Evolutionary conservation across 2,797 vertebrate genomes (phyloP).

Genomic region (Oryzias sinensis): DNA sequence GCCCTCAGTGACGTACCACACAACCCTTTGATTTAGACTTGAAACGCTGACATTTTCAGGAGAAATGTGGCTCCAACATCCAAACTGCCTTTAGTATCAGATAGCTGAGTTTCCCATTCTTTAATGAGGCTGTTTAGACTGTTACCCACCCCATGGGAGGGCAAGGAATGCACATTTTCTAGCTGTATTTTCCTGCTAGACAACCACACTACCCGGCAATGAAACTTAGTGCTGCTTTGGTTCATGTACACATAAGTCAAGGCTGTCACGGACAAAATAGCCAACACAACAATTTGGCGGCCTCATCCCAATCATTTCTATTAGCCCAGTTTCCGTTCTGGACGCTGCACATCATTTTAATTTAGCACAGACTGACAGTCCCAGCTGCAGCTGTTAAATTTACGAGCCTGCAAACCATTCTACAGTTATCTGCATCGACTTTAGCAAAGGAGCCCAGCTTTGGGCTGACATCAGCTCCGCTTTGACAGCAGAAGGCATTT

Average conservation of each 20-base stretch:
- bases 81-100: constrained; percentile 17
- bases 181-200: constrained; percentile 35
- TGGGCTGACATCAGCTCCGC: constrained; percentile 16
- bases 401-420: constrained; percentile 26
- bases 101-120: constrained; percentile 35
- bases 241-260: constrained; percentile 9
- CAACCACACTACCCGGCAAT: constrained; percentile 1
- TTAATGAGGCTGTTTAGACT: constrained; percentile 61
- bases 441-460: constrained; percentile 7
- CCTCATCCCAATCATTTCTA: constrained; percentile 34
- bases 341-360: constrained; percentile 40
- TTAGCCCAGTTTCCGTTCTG: constrained; percentile 28
- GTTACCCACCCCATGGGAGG: constrained; percentile 52
- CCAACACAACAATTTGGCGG: constrained; percentile 20
- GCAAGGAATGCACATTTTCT: constrained; percentile 53
- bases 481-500: constrained; percentile 23
- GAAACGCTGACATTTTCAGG: too few relatives aligned
- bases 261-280: constrained; percentile 13
- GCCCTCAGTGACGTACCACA: too few relatives aligned
- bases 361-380: constrained; percentile 29
- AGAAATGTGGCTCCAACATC: too few relatives aligned
- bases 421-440: constrained; percentile 33
- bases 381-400: constrained; percentile 34
- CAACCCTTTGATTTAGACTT: too few relatives aligned
- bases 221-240: not conserved